Evolutionary conservation across 2,113 vertebrate species (phyloP).

Genomic region (Pseudopipra pipra): DNA sequence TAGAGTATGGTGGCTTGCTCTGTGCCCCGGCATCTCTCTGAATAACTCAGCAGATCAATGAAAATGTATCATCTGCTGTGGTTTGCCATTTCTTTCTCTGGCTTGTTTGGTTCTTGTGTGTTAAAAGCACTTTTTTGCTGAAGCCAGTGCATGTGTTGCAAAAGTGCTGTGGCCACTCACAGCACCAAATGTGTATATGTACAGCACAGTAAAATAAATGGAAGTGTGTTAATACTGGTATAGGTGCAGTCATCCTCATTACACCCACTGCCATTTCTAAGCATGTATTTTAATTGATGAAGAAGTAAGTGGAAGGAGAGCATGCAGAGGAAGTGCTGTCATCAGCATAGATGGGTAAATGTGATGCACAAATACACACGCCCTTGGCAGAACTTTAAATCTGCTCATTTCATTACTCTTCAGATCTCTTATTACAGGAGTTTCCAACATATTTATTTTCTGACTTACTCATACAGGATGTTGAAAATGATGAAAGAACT

Average conservation of each 20-base stretch:
- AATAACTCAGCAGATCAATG: background rate
- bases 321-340: background rate
- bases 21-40: background rate
- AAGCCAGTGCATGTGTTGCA: background rate
- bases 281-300: background rate
- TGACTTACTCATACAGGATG: background rate
- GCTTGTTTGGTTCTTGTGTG: background rate
- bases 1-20: background rate
- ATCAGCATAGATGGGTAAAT: rapidly evolving
- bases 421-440: background rate
- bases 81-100: background rate
- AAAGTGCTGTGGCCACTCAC: rapidly evolving
- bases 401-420: background rate
- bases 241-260: background rate
- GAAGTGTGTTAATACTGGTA: background rate
- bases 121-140: background rate
- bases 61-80: rapidly evolving
- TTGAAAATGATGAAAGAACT: background rate
- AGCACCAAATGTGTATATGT: rapidly evolving
- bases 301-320: background rate
- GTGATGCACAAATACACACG: rapidly evolving
- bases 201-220: background rate
- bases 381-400: background rate
- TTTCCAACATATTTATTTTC: background rate
- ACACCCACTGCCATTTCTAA: background rate